These are phyloP conservation scores for Agelas oroides DNA, from an alignment of 37 sponge, comb jelly and placozoan species.

Conservation along the genomic window DNA sequence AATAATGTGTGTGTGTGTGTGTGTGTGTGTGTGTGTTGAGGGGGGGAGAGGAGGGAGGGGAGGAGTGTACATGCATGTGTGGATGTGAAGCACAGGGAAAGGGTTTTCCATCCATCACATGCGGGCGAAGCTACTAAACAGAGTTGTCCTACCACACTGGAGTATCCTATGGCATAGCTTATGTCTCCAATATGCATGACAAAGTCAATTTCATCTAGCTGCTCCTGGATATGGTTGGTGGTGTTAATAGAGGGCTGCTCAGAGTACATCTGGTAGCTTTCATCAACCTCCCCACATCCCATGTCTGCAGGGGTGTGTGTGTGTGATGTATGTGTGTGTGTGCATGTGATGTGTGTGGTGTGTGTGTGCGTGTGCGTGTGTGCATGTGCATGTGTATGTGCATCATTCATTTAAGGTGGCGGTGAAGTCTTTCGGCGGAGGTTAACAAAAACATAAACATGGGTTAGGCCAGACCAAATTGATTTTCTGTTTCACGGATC, in stretches of 20 bases:
- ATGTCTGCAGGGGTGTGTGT: conserved; percentile 29
- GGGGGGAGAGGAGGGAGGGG: too few species aligned
- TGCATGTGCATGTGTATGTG: neutral
- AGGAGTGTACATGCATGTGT: neutral
- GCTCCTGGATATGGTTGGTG: conserved; percentile 32
- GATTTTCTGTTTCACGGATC: too few species aligned
- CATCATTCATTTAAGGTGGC: too few species aligned
- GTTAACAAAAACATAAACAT: too few species aligned
- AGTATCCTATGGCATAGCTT: conserved; percentile 72
- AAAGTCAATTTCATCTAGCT: conserved; percentile 59
- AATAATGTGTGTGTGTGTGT: conserved; percentile 12
- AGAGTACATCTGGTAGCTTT: conserved; percentile 22
- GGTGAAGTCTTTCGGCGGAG: too few species aligned
- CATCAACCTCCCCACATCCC: conserved; percentile 68
- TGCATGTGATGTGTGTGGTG: neutral
- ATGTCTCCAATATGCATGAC: conserved; percentile 91
- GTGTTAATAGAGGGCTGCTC: conserved; percentile 67
- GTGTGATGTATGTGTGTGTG: neutral
- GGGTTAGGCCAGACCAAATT: too few species aligned
- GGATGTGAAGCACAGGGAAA: too few species aligned
- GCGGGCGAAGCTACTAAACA: too few species aligned
- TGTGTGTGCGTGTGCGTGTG: neutral
- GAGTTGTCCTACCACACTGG: conserved; percentile 54
- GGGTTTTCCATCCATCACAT: too few species aligned
- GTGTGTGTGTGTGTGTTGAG: conserved; percentile 8